These are phyloP conservation scores for Drepanosiphum platanoidis DNA, from an alignment of 2,888 invertebrate species.

Conservation along the genomic window DNA sequence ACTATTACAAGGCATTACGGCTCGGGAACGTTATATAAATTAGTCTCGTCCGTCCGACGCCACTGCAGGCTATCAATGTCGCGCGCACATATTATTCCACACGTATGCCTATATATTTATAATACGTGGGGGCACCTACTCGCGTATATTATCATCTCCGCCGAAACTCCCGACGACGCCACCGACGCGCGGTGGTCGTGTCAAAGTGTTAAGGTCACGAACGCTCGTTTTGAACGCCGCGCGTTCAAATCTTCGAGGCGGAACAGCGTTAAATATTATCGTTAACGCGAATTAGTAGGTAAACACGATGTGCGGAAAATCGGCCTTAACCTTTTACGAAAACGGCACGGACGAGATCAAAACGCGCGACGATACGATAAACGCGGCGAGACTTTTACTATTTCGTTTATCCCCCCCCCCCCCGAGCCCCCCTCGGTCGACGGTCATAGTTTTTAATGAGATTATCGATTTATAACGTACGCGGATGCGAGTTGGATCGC, in stretches of 20 bases:
- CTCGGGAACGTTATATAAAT: too few relatives aligned
- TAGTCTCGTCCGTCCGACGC: not conserved
- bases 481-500: too few relatives aligned
- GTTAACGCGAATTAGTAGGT: not conserved
- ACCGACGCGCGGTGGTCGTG: not conserved
- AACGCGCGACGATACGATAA: too few relatives aligned
- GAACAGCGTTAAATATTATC: too few relatives aligned
- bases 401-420: too few relatives aligned
- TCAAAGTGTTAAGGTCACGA: conserved; percentile 51
- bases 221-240: not conserved
- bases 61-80: not conserved
- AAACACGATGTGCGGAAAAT: not conserved
- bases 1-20: too few relatives aligned
- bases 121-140: not conserved
- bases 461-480: too few relatives aligned
- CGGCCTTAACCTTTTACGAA: conserved; percentile 30
- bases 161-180: not conserved
- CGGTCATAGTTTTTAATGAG: conserved; percentile 53
- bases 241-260: not conserved
- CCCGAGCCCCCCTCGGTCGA: too few relatives aligned
- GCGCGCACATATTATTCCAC: too few relatives aligned
- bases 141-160: too few relatives aligned
- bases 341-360: not conserved
- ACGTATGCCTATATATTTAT: too few relatives aligned
- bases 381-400: too few relatives aligned